Evolutionary conservation across 2,113 vertebrate genomes (phyloP), one percentile per base, ranked within the genome.

Genomic region (Anolis carolinensis): DNA sequence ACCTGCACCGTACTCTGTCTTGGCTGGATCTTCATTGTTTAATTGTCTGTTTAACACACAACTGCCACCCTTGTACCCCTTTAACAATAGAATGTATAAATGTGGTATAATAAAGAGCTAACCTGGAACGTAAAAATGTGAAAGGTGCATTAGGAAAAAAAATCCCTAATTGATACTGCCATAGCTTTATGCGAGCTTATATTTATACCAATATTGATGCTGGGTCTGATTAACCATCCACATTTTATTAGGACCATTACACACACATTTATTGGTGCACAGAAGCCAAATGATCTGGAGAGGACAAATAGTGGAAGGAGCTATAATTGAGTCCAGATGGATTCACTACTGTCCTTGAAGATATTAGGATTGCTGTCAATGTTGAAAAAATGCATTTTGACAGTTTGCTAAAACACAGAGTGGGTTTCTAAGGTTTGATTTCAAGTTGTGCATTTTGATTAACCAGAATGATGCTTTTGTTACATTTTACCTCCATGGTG

Each of bases 21-120:
- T 93, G 91, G 85, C 89, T 86, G 83, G 36, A 84, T 36, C 30
- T 90, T 93, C 91, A 76, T 82, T 82, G 89, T 77, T 93, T 89
- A 83, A 93, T 87, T 25, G 84, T 89, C 84, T 67, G 70, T 81
- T 81, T 11, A 1, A 32, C 72, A 79, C 13, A 67, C 82, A 88
- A 76, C 83, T 52, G 55, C 50, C 80, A 50, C 4, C 23, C 18
- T 79, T 79, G n/a, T 5, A 50, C 21, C 36, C 39, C 63, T 73
- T 72, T 52, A 71, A 36, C 80, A 79, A 71, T 67, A 88, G 89
- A 25, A 25, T 85, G 86, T 63, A 65, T 80, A 82, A 73, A 76
- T 63, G 50, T 85, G 74, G 82, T 73, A 0, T 0, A 67, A 82
- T 63, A 73, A 52, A 39, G 88, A 79, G 44, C 72, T 74, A 89